These are phyloP conservation scores for Chaunax sp. DNA, from an alignment of 2,797 vertebrate species.

Conservation along the genomic window DNA sequence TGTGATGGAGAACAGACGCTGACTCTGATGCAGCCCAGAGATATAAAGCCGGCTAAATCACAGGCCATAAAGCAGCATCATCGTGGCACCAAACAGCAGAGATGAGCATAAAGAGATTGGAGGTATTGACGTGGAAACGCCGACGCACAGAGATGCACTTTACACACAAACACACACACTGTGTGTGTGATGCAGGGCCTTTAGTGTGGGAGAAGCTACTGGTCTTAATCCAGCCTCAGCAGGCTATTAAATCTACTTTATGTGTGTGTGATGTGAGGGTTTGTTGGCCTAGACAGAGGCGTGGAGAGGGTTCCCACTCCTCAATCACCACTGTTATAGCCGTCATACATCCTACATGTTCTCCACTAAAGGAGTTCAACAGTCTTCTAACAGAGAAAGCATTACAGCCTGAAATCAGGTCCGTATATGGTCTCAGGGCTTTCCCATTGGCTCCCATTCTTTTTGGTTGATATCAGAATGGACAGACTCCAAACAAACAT, in stretches of 20 bases:
- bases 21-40: not conserved
- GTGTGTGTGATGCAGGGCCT: slow-evolving; percentile 20
- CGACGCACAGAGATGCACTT: slow-evolving; percentile 9
- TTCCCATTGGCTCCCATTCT: not conserved
- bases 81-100: slow-evolving; percentile 28
- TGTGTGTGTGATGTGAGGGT: slow-evolving; percentile 46
- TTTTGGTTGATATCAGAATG: not conserved
- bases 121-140: slow-evolving; percentile 25
- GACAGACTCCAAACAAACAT: too few relatives aligned
- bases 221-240: slow-evolving; percentile 67
- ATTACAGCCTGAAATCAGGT: not conserved
- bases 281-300: slow-evolving; percentile 42
- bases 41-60: slow-evolving; percentile 8
- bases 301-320: slow-evolving; percentile 23
- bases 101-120: slow-evolving; percentile 46
- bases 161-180: slow-evolving; percentile 1
- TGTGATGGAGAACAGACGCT: not conserved
- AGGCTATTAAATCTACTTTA: slow-evolving; percentile 68
- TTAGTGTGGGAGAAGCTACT: slow-evolving; percentile 32
- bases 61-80: slow-evolving; percentile 30
- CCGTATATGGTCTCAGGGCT: not conserved
- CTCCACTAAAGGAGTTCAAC: not conserved
- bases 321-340: slow-evolving; percentile 14
- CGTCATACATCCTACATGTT: slow-evolving; percentile 21
- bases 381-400: not conserved